Conservation (phyloP, 2,888 invertebrate species). For the Synanthedon myopaeformis region DNA sequence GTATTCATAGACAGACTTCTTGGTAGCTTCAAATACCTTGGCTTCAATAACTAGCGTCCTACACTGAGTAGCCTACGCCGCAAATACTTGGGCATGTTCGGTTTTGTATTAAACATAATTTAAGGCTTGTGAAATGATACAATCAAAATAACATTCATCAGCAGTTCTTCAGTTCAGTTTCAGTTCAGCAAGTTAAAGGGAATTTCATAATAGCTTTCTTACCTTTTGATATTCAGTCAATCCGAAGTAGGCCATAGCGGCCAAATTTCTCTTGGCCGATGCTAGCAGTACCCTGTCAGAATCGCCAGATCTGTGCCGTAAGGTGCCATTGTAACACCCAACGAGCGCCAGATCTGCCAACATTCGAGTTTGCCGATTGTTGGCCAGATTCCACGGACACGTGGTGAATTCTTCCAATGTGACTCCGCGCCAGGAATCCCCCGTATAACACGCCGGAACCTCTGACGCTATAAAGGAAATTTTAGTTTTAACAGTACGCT, state of each 20-base stretch:
- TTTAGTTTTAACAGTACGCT: too few relatives aligned
- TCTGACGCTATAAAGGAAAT: slow-evolving; percentile 68
- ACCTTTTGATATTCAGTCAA: slow-evolving; percentile 95
- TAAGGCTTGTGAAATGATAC: not conserved
- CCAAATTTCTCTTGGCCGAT: slow-evolving; percentile 95
- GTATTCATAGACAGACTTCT: too few relatives aligned
- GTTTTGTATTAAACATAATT: not conserved
- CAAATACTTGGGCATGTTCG: not conserved
- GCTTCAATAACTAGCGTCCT: slow-evolving; percentile 1
- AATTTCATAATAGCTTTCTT: slow-evolving; percentile 8
- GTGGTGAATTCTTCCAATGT: slow-evolving; percentile 89
- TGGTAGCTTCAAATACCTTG: not conserved
- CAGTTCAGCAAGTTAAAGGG: not conserved
- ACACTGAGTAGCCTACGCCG: slow-evolving; percentile 9
- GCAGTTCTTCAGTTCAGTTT: too few relatives aligned
- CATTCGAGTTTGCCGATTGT: slow-evolving; percentile 98
- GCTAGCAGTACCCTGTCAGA: slow-evolving; percentile 89
- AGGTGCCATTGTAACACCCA: slow-evolving; percentile 92
- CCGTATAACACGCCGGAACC: slow-evolving; percentile 84
- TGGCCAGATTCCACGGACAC: slow-evolving; percentile 94
- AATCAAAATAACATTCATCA: not conserved
- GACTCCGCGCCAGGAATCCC: slow-evolving; percentile 90
- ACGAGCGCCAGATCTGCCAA: slow-evolving; percentile 94
- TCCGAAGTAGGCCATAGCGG: slow-evolving; percentile 97
- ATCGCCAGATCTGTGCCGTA: slow-evolving; percentile 76